phyloP scores from a whole-genome alignment of 2,797 vertebrate species.

The Tamandua tetradactyla region DNA sequence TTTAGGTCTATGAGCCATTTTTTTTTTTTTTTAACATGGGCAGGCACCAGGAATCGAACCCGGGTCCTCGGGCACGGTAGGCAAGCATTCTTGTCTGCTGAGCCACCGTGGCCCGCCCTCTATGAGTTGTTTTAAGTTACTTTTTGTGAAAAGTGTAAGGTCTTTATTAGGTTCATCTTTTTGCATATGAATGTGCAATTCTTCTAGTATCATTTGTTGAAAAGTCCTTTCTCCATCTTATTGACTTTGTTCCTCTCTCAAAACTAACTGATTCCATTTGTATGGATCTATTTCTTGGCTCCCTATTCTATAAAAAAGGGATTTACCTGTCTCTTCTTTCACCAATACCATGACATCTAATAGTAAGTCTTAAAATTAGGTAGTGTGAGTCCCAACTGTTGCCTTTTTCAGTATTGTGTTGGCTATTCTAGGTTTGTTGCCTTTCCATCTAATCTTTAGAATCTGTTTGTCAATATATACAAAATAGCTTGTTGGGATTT shows the following conservation, averaged over 20 bases:
- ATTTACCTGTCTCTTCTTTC: neutral
- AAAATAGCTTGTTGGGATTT: neutral
- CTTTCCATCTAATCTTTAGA: neutral
- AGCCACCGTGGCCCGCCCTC: no score
- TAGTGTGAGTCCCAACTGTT: neutral
- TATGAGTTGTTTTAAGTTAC: neutral
- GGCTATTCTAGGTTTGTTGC: neutral
- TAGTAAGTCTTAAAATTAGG: neutral
- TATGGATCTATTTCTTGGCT: no score
- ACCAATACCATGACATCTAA: neutral
- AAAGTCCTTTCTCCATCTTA: neutral
- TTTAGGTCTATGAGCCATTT: neutral
- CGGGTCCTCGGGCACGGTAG: no score
- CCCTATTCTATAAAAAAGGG: neutral
- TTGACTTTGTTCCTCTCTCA: neutral
- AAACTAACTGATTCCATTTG: neutral
- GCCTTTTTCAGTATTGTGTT: neutral
- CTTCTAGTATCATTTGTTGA: neutral
- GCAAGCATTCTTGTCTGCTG: no score
- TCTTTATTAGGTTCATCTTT: neutral
- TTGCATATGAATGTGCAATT: neutral
- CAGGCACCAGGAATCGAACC: no score
- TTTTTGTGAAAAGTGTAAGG: neutral
- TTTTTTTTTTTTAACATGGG: no score
- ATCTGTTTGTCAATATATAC: neutral